These are phyloP conservation scores for Odobenus rosmarus DNA, from an alignment of 2,113 vertebrate genomes.

Conservation along the genomic window DNA sequence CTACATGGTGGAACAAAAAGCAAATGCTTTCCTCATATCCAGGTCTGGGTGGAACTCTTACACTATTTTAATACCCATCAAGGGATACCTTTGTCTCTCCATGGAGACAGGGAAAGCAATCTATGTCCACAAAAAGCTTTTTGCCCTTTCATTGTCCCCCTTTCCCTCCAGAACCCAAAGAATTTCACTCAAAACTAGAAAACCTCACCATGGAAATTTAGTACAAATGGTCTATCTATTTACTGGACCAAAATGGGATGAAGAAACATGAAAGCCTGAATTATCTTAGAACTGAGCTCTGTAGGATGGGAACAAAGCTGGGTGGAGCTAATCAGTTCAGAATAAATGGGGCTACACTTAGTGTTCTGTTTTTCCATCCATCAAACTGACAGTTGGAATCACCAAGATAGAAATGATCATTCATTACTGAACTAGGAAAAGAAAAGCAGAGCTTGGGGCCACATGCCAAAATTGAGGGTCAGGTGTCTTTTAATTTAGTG, in stretches of 20 bases:
- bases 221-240: not conserved
- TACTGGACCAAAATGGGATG: not conserved
- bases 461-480: not conserved
- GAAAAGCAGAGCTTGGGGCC: not conserved
- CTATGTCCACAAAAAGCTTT: not conserved
- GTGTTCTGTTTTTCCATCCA: not conserved
- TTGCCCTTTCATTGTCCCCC: not conserved
- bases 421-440: not conserved
- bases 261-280: not conserved
- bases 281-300: not conserved
- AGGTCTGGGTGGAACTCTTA: slow-evolving; percentile 4
- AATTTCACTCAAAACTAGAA: slow-evolving; percentile 30
- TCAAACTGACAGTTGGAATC: not conserved
- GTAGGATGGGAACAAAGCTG: not conserved
- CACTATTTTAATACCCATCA: slow-evolving; percentile 16
- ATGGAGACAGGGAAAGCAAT: not conserved
- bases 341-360: not conserved
- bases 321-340: not conserved
- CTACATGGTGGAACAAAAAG: not conserved
- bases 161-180: not conserved
- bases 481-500: slow-evolving; percentile 36
- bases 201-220: not conserved
- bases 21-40: slow-evolving; percentile 24
- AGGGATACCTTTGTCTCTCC: not conserved
- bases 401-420: not conserved